Evolutionary conservation across 2,113 vertebrate species (phyloP).

Genomic region (Pomatostomus ruficeps): DNA sequence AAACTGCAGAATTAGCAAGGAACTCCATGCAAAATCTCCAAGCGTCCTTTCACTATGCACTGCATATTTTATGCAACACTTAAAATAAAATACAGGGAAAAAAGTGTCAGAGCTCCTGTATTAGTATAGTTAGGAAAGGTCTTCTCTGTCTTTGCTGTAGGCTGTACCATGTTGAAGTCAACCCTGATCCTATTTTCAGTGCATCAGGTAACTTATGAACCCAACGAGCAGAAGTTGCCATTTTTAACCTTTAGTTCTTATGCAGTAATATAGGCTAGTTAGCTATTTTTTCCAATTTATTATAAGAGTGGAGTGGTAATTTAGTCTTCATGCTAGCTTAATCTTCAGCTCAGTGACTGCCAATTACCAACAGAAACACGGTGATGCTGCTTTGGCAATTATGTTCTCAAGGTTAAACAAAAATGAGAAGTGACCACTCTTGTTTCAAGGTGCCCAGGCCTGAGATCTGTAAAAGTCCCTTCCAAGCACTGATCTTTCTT

Average conservation of each 20-base stretch:
- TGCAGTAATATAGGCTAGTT: background rate
- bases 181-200: background rate
- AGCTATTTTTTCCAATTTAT: background rate
- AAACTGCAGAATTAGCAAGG: background rate
- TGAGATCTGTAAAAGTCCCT: background rate
- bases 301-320: background rate
- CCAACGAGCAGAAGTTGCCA: background rate
- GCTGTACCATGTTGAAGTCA: background rate
- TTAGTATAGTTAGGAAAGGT: background rate
- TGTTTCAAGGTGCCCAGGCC: background rate
- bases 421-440: background rate
- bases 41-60: background rate
- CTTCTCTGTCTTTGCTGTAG: background rate
- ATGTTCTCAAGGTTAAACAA: background rate
- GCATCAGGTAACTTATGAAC: background rate
- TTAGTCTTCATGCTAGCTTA: slow-evolving; percentile 3
- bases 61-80: background rate
- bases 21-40: background rate
- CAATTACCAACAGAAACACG: background rate
- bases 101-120: background rate
- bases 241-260: background rate
- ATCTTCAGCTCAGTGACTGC: background rate
- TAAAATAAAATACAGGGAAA: background rate
- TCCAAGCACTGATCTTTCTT: background rate
- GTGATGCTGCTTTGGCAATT: background rate